Evolutionary conservation across 2,888 invertebrate species (phyloP), one percentile per base, ranked within the genome.

Genomic region (Pristionchus arcanus): DNA sequence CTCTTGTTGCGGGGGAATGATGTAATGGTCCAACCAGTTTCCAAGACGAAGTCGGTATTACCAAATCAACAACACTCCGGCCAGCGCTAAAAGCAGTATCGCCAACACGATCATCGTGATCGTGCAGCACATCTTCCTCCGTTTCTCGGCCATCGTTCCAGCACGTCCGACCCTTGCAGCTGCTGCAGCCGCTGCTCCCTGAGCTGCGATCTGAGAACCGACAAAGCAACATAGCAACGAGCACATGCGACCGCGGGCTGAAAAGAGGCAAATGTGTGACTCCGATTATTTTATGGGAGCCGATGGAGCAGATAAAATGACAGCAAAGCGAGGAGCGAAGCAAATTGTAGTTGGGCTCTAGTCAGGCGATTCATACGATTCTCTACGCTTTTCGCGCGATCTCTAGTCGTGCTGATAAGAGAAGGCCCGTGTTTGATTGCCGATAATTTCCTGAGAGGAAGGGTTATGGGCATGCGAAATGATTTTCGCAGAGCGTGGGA

Each of bases 81-180:
- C 42, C n/a, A 85, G 59, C 21, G 59, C 84, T 37, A 85, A 13
- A 25, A 85, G 25, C 25, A 85, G 31, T n/a, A 85, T 11, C 15
- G 34, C 84, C 59, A 85, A 37, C 34, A 85, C 34, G 84, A 55
- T 59, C 84, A 85, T 55, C 21, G 84, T 85, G 55, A 85, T 59
- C n/a, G 84, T 85, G 59, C 84, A 85, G 59, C 84, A 85, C 34
- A 55, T 81, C 15, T 5, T 5, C 11, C 49, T 49, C 13, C 49
- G 42, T 16, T 42, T 53, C 74, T 16, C 42, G 1, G 42, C 74
- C 74, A 74, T 74, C 74, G 9, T 74, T 81, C n/a, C 42, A n/a
- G 81, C 81, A 16, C 15, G n/a, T 25, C 25, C 49, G 37, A 37
- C 74, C 15, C 21, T 42, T 5, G 25, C 25, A 53, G 81, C 81